Percentiles rank a stretch among this genome's conserved stretches.
Evolutionary conservation across 2,888 invertebrate species (phyloP).

Genomic region (Diaphora mendica): DNA sequence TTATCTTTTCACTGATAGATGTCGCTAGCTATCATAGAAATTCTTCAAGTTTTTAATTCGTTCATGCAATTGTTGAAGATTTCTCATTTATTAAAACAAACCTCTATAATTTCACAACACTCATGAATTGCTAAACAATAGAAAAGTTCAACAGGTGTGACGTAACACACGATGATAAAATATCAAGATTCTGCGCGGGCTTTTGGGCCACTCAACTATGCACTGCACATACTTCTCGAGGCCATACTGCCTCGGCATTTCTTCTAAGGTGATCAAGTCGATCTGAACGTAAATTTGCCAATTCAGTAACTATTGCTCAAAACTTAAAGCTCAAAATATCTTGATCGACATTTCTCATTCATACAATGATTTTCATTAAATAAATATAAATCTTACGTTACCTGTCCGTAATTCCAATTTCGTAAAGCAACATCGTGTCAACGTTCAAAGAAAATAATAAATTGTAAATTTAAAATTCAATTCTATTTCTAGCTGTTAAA

Average conservation of each 20-base stretch:
- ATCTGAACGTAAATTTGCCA: constrained; percentile 32
- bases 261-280: constrained; percentile 77
- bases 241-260: constrained; percentile 74
- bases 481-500: constrained; percentile 40
- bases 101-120: constrained; percentile 30
- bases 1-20: constrained; percentile 23
- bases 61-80: not conserved
- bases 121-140: constrained; percentile 43
- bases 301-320: constrained; percentile 25
- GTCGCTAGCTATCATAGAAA: constrained; percentile 23
- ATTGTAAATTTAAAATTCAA: constrained; percentile 36
- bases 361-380: constrained; percentile 26
- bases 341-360: constrained; percentile 31
- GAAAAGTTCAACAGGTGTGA: constrained; percentile 53
- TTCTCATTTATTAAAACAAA: not conserved
- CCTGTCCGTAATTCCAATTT: constrained; percentile 26
- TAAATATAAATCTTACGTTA: constrained; percentile 39
- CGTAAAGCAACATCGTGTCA: constrained; percentile 28
- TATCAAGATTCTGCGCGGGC: constrained; percentile 62
- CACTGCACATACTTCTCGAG: constrained; percentile 72
- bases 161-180: constrained; percentile 53
- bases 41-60: not conserved
- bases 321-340: constrained; percentile 39
- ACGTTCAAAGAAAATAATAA: constrained; percentile 33
- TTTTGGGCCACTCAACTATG: constrained; percentile 58